Evolutionary conservation across 2,797 vertebrate species (phyloP).

Genomic region (Monodelphis domestica): DNA sequence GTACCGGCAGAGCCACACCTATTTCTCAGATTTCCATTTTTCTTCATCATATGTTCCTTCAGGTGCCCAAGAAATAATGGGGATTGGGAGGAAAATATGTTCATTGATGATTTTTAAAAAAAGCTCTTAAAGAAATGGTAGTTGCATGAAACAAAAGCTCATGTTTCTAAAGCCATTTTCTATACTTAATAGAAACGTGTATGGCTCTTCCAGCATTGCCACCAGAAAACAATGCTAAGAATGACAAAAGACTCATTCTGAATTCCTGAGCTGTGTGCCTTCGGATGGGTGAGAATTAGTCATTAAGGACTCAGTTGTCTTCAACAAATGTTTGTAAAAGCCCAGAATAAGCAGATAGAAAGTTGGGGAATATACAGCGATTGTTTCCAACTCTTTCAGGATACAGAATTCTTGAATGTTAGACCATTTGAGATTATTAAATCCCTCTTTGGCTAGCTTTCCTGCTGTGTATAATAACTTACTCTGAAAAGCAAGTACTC

Average conservation of each 20-base stretch:
- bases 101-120: constrained; percentile 39
- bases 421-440: constrained; percentile 78
- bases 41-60: constrained; percentile 34
- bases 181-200: constrained; percentile 33
- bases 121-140: constrained; percentile 8
- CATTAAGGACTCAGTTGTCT: constrained; percentile 54
- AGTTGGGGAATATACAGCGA: constrained; percentile 52
- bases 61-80: neutral
- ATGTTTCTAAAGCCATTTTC: constrained; percentile 38
- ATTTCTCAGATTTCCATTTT: constrained; percentile 25
- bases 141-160: constrained; percentile 39
- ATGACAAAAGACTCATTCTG: constrained; percentile 49
- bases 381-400: constrained; percentile 69
- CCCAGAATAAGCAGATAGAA: constrained; percentile 61
- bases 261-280: constrained; percentile 53
- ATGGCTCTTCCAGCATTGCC: constrained; percentile 37
- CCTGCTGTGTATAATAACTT: constrained; percentile 71
- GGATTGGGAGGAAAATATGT: neutral
- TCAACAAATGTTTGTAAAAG: constrained; percentile 67
- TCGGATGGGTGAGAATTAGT: constrained; percentile 67
- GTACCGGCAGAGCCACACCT: constrained; percentile 19
- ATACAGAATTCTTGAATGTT: constrained; percentile 56
- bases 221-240: constrained; percentile 23
- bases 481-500: constrained; percentile 76
- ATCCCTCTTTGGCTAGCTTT: constrained; percentile 65